A percentile compares a stretch with the other conserved stretches of the same genome.
These are phyloP conservation scores for Panagrolaimus sp. DNA, from an alignment of 1,140 invertebrate species.

Conservation along the genomic window DNA sequence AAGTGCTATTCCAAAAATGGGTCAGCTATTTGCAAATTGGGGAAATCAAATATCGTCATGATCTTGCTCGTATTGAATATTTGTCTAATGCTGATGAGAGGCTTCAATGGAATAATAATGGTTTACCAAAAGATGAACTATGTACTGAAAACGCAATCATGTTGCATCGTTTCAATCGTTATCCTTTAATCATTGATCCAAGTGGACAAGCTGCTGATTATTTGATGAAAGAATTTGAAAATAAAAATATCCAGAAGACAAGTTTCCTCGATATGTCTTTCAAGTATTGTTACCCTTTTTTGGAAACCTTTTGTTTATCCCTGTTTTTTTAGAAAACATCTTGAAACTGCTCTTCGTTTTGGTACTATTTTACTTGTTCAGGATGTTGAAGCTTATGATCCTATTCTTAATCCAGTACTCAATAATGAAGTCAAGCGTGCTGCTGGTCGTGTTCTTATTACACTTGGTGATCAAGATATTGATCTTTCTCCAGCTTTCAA, in stretches of 20 bases:
- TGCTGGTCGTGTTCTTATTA: slow-evolving; percentile 91
- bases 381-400: slow-evolving; percentile 99
- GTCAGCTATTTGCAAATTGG: slow-evolving; percentile 81
- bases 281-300: slow-evolving; percentile 49
- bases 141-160: slow-evolving; percentile 99
- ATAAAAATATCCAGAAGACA: slow-evolving; percentile 86
- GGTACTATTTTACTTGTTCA: slow-evolving; percentile 94
- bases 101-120: slow-evolving; percentile 92
- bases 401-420: slow-evolving; percentile 93
- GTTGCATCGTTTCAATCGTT: slow-evolving; percentile 95
- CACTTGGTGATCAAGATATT: slow-evolving; percentile 97
- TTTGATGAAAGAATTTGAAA: slow-evolving; percentile 83
- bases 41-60: slow-evolving; percentile 78
- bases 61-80: slow-evolving; percentile 94
- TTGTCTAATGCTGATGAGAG: slow-evolving; percentile 97
- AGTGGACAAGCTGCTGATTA: slow-evolving; percentile 97
- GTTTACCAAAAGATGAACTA: slow-evolving; percentile 88
- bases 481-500: slow-evolving; percentile 98
- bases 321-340: slow-evolving; percentile 72
- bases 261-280: slow-evolving; percentile 98
- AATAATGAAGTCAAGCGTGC: slow-evolving; percentile 91
- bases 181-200: slow-evolving; percentile 97
- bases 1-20: slow-evolving; percentile 91
- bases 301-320: not conserved
- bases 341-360: slow-evolving; percentile 94